Conservation (phyloP, 2,797 vertebrate species). For the Sebastolobus altivelis region DNA sequence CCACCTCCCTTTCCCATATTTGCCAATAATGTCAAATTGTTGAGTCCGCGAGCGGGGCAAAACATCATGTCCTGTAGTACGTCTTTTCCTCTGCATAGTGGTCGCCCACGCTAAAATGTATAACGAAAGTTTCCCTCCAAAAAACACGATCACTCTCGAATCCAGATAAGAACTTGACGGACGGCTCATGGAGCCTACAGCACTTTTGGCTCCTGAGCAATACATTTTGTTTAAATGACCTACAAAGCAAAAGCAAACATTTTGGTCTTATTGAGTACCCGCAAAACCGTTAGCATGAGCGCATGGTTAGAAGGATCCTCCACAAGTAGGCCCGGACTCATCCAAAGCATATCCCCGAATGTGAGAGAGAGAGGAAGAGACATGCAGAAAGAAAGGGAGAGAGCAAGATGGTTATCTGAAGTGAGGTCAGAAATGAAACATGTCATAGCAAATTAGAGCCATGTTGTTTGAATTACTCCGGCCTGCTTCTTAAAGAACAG, state of each 20-base stretch:
- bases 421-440: constrained; percentile 89
- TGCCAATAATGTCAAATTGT: constrained; percentile 67
- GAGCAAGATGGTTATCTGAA: constrained; percentile 87
- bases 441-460: constrained; percentile 89
- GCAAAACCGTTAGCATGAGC: constrained; percentile 73
- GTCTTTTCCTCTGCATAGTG: constrained; percentile 25
- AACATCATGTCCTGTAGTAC: constrained; percentile 34
- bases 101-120: constrained; percentile 16
- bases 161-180: constrained; percentile 53
- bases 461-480: constrained; percentile 88
- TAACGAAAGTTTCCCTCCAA: constrained; percentile 20
- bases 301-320: constrained; percentile 71
- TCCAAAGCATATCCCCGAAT: constrained; percentile 63
- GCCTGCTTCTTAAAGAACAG: constrained; percentile 77
- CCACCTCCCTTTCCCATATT: constrained; percentile 57
- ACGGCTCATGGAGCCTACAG: constrained; percentile 34
- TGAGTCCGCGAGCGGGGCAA: constrained; percentile 25
- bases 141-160: constrained; percentile 33
- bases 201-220: constrained; percentile 45
- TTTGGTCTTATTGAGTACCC: constrained; percentile 70
- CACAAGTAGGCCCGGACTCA: constrained; percentile 73
- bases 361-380: constrained; percentile 60
- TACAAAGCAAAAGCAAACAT: constrained; percentile 78
- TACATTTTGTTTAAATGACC: constrained; percentile 69
- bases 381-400: constrained; percentile 59